Conservation (phyloP, 2,113 vertebrate species). For the Nannospalax galili region DNA sequence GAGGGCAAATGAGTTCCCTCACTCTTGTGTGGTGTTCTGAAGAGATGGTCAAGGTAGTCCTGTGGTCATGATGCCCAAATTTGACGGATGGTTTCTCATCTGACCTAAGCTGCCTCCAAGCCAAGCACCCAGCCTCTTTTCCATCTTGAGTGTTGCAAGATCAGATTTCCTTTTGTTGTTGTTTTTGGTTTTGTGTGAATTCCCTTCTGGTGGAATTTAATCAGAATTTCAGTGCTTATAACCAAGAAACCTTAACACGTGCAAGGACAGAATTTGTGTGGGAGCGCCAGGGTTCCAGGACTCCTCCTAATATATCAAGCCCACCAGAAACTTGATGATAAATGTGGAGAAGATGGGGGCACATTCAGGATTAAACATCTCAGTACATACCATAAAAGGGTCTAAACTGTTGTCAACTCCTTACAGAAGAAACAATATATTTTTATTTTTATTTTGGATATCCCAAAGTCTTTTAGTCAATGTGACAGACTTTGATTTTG, state of each 20-base stretch:
- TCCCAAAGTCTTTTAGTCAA: conserved; percentile 7
- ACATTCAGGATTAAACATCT: not conserved
- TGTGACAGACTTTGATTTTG: conserved; percentile 45
- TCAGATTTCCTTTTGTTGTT: too few species aligned
- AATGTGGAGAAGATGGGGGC: not conserved
- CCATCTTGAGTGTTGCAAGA: not conserved
- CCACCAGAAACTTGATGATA: not conserved
- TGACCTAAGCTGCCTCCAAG: not conserved
- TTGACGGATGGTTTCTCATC: not conserved
- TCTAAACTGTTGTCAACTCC: not conserved
- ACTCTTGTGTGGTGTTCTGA: not conserved
- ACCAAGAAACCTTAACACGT: not conserved
- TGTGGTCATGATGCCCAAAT: too few species aligned
- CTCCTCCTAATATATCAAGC: not conserved
- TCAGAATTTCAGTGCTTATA: conserved; percentile 10
- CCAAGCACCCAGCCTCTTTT: not conserved
- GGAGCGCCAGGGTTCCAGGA: not conserved
- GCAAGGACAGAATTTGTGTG: not conserved
- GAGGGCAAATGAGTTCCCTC: not conserved
- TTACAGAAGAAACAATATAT: not conserved
- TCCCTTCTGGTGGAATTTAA: not conserved
- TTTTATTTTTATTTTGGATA: conserved; percentile 46
- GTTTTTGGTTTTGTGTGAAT: not conserved
- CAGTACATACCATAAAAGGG: not conserved
- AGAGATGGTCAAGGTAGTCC: not conserved